Evolutionary conservation across 2,888 invertebrate genomes (phyloP).

Genomic region (Oscheius sp.): DNA sequence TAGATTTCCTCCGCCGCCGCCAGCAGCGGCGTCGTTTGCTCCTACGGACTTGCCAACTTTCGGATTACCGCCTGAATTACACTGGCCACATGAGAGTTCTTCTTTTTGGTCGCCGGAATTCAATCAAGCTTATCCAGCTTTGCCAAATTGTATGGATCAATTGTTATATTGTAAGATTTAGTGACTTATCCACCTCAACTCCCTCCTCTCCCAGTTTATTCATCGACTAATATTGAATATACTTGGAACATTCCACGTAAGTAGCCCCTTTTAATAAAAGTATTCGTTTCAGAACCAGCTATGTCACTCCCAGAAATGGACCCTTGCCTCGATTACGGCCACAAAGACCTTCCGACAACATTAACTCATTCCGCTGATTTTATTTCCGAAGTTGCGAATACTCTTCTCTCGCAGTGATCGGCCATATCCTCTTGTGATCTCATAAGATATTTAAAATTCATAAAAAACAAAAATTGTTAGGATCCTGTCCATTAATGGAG

Average conservation of each 20-base stretch:
- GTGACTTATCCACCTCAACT: constrained; percentile 14
- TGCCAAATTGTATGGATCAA: constrained; percentile 15
- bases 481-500: not conserved
- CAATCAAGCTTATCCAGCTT: not conserved
- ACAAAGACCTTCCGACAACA: constrained; percentile 9
- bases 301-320: constrained; percentile 20
- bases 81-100: constrained; percentile 9
- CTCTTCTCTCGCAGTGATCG: constrained; percentile 17
- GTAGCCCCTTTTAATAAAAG: not conserved
- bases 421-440: constrained; percentile 23
- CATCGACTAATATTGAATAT: constrained; percentile 17
- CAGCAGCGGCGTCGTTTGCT: not conserved
- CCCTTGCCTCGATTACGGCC: constrained; percentile 4
- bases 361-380: constrained; percentile 22
- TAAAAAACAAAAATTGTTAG: constrained; percentile 3
- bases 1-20: not conserved
- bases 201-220: constrained; percentile 15
- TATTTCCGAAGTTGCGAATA: constrained; percentile 19
- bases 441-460: not conserved
- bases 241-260: constrained; percentile 18
- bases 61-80: not conserved
- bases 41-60: not conserved
- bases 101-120: constrained; percentile 15
- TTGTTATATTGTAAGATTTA: not conserved
- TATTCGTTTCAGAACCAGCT: not conserved